A percentile compares a stretch with the other conserved stretches of the same genome.
phyloP scores from a whole-genome alignment of 2,888 invertebrate species.

The Labia minor region DNA sequence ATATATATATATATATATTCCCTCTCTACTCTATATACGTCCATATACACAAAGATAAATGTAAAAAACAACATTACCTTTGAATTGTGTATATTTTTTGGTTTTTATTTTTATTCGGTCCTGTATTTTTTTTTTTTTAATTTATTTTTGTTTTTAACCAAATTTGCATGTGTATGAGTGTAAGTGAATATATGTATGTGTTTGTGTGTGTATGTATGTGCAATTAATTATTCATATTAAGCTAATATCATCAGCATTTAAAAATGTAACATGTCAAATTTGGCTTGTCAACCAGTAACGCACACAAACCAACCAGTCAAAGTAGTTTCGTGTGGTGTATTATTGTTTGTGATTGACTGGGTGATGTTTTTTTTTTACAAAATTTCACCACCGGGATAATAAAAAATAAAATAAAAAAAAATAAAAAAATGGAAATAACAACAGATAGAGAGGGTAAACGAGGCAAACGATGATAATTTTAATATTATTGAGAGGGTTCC shows the following conservation, averaged over 20 bases:
- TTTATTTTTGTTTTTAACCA: background rate
- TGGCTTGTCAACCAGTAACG: background rate
- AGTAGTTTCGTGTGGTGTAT: no score
- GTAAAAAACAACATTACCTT: background rate
- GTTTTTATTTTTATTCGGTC: background rate
- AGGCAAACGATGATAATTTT: constrained; percentile 9
- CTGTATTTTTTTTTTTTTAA: background rate
- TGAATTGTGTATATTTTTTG: background rate
- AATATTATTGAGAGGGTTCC: constrained; percentile 4
- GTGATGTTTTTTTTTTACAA: no score
- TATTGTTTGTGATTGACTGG: no score
- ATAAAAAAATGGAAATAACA: no score
- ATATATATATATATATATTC: no score
- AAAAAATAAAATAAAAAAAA: no score
- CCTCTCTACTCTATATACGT: no score
- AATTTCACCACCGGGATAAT: no score
- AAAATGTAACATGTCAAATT: constrained; percentile 5
- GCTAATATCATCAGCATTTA: constrained; percentile 4
- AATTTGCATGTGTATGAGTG: background rate
- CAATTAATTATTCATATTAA: constrained; percentile 7
- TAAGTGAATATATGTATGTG: background rate
- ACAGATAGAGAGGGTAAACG: background rate
- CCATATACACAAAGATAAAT: background rate
- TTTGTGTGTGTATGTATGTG: background rate
- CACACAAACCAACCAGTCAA: background rate